Base-by-base conservation (phyloP, 1,140 invertebrate species). In the Wasmannia auropunctata region DNA sequence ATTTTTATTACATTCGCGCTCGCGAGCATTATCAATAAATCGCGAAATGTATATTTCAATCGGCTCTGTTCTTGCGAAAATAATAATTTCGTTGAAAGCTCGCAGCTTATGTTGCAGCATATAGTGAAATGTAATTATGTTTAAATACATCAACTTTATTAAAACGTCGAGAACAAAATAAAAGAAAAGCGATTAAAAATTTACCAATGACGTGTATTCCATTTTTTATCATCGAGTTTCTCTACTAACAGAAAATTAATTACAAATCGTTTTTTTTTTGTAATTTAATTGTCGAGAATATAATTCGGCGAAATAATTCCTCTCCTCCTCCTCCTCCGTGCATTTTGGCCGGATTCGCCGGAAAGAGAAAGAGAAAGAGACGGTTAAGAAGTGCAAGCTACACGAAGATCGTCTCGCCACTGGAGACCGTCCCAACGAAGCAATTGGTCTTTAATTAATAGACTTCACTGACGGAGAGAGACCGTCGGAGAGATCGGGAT, bases 361-460 rank as follows among this genome's bases (percentile, higher is more conserved):
- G n/a, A n/a, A n/a, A 31, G 16, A 74, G 69, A 84, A 69, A 51
- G 10, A 28, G 22, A 3, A 19, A 74, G 51, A 74, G 51, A 86
- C 1, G 37, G 65, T 40, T 65, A 72, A 86, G 72, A 85, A 90
- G 58, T 34, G 80, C 51, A 58, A n/a, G 85, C 46, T 72, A 69
- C 40, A 63, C 72, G 84, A 25, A 80, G 89, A 91, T 90, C 87
- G 86, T 69, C 58, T 90, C 43, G 69, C 79, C 56, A 51, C 31
- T 37, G 11, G 56, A 75, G 74, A 80, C 37, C 31, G 37, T 85
- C 70, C 65, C 91, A 86, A 83, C 91, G 87, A 90, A 91, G 91
- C 93, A 94, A 95, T 95, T 95, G 93, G 91, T 90, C 91, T 93
- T 94, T 94, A 95, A 95, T 95, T 95, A 94, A 95, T 94, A 92